A percentile compares a stretch with the other conserved stretches of the same genome.
These are phyloP conservation scores for Lamellibrachia luymesi DNA, from an alignment of 1,140 invertebrate species.

Conservation along the genomic window DNA sequence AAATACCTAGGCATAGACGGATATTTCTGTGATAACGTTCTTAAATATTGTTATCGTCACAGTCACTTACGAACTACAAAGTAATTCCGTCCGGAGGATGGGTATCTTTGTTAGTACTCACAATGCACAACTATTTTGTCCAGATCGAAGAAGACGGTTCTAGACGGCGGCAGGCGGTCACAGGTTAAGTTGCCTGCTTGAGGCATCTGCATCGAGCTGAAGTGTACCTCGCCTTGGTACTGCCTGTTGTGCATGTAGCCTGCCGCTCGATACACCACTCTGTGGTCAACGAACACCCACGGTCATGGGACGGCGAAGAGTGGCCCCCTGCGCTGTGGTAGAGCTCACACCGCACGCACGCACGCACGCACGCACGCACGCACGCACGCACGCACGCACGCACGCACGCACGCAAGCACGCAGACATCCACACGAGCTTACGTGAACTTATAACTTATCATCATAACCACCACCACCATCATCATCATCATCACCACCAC, in stretches of 20 bases:
- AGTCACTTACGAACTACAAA: no score
- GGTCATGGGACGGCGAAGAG: no score
- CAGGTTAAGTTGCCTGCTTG: neutral
- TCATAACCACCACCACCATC: no score
- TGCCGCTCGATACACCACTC: neutral
- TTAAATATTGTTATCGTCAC: no score
- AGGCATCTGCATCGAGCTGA: neutral
- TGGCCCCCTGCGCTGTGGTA: no score
- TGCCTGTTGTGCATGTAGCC: neutral
- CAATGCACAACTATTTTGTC: neutral
- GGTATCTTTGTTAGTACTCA: neutral
- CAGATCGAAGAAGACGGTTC: neutral
- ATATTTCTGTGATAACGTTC: no score
- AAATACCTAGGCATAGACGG: no score
- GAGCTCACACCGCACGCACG: neutral
- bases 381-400: neutral
- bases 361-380: neutral
- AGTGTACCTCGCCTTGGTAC: neutral
- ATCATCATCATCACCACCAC: no score
- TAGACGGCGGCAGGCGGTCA: neutral
- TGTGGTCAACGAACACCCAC: neutral
- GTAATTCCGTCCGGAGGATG: no score
- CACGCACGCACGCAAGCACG: neutral
- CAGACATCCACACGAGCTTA: neutral
- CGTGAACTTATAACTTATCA: no score